Conservation (phyloP, 2,888 invertebrate species). For the Mesorhabditis spiculigera region DNA sequence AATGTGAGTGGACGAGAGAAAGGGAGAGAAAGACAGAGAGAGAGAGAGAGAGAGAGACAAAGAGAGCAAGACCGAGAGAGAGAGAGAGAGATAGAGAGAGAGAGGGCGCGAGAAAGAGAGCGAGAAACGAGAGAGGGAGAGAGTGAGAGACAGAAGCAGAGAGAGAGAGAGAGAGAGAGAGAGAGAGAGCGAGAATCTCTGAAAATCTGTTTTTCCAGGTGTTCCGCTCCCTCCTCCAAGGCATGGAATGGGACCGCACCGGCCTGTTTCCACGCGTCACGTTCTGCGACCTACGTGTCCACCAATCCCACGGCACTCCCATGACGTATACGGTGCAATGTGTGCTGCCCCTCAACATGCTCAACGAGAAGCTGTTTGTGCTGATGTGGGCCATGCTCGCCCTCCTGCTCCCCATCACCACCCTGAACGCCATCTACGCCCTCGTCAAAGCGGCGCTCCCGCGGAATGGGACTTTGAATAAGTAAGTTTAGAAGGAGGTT, state of each 20-base stretch:
- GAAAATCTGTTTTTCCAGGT: not conserved
- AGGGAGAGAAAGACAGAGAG: too few species aligned
- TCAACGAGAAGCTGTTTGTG: not conserved
- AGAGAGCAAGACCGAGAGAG: too few species aligned
- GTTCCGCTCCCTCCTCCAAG: not conserved
- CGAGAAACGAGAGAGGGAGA: too few species aligned
- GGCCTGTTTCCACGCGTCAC: slow-evolving; percentile 6
- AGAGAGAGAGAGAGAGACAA: too few species aligned
- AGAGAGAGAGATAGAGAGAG: too few species aligned
- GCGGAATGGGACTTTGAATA: too few species aligned
- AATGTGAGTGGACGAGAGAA: not conserved
- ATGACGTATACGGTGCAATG: not conserved
- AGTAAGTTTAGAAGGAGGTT: too few species aligned
- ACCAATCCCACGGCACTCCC: not conserved
- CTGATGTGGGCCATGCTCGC: not conserved
- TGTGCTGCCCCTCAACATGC: not conserved
- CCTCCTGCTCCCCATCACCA: not conserved
- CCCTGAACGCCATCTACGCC: not conserved
- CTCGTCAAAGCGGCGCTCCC: not conserved
- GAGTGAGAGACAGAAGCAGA: too few species aligned
- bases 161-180: too few species aligned
- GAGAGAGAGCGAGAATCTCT: too few species aligned
- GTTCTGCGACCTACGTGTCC: not conserved
- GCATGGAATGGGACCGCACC: not conserved
- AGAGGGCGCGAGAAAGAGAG: too few species aligned